Conservation (phyloP, 2,888 invertebrate species). For the Chrysolina oricalcia region DNA sequence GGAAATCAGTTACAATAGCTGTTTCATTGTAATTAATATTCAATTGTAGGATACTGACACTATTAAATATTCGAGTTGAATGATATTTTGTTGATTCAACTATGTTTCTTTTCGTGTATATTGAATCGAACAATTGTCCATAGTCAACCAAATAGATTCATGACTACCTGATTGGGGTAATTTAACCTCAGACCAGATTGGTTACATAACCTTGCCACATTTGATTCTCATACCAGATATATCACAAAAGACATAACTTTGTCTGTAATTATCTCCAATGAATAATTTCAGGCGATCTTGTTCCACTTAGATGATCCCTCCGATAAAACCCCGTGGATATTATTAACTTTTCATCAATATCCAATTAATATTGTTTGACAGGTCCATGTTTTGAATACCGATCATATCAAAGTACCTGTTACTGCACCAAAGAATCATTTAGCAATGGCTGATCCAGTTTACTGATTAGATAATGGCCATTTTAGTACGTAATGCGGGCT, state of each 20-base stretch:
- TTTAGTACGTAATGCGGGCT: conserved; percentile 28
- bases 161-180: too few relatives aligned
- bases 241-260: conserved; percentile 4
- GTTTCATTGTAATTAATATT: too few relatives aligned
- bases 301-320: conserved; percentile 29
- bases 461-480: conserved; percentile 29
- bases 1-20: too few relatives aligned
- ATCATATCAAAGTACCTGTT: conserved; percentile 7
- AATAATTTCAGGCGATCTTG: conserved; percentile 22
- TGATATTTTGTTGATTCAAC: too few relatives aligned
- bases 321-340: conserved; percentile 32
- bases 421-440: conserved; percentile 25
- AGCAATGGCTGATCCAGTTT: conserved; percentile 31
- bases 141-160: too few relatives aligned
- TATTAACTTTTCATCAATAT: conserved; percentile 32
- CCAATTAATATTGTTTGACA: conserved; percentile 34
- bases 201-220: conserved; percentile 5
- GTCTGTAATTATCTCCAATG: background rate
- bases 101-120: too few relatives aligned
- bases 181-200: background rate
- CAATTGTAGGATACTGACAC: too few relatives aligned
- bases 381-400: conserved; percentile 27
- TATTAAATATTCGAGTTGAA: too few relatives aligned
- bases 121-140: too few relatives aligned
- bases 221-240: conserved; percentile 1